Evolutionary conservation across 2,888 invertebrate genomes (phyloP), one percentile per base, ranked within the genome.

Genomic region (Eupsilia transversa): DNA sequence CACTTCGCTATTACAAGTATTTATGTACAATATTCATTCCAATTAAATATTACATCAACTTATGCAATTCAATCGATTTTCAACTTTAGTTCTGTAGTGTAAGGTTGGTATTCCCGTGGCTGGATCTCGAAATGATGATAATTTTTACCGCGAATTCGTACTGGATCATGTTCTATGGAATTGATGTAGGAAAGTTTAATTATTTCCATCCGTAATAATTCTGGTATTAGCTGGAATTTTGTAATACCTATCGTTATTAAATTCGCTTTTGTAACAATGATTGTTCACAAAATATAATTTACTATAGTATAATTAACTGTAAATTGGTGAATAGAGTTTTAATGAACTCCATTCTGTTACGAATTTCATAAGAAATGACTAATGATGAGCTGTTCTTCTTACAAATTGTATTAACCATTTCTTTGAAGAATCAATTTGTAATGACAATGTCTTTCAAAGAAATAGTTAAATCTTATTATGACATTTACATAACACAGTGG

Each of bases 131-230:
- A 70, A 60, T 56, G 73, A 80, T 71, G 43, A 72, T 78, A 59
- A 77, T 75, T 74, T 77, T 75, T 85, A 80, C 83, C 54, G 76
- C 78, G 85, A 86, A 87, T 79, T 85, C 27, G 54, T 65, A 63
- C 17, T 73, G 68, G 61, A 78, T 85, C 80, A 80, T 86, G 30
- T 74, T 82, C 33, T 23, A 66, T 68, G 63, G 74, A 79, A 80
- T 71, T 81, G 33, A 54, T 65, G 66, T 69, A 70, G 70, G 52
- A 69, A 69, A 79, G 60, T 69, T 63, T 41, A 68, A 85, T 74
- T 76, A 72, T 64, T 72, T 75, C 75, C 63, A 72, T 79, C 65
- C 35, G 56, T 49, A 43, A 64, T 69, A 33, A 57, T 77, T 41
- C 12, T 43, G 52, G 43, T 17, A 57, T 77, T 82, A 68, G 20